Conservation (phyloP, 2,113 vertebrate species). For the Fulmarus glacialis region DNA sequence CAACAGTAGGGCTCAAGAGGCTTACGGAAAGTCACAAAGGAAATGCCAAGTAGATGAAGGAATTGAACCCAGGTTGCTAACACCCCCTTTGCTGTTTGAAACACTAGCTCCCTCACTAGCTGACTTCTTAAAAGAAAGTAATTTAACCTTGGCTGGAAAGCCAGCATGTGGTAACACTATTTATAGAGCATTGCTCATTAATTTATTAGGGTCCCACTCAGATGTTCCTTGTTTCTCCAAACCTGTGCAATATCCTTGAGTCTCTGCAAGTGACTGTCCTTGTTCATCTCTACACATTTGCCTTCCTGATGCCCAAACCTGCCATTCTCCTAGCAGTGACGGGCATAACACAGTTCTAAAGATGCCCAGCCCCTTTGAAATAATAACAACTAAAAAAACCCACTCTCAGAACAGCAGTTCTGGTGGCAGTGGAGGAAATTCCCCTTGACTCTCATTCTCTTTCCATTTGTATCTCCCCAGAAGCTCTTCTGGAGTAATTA, state of each 20-base stretch:
- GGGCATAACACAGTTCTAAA: neutral
- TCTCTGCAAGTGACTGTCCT: neutral
- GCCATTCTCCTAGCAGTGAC: neutral
- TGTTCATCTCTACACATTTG: neutral
- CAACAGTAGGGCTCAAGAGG: neutral
- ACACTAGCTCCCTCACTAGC: neutral
- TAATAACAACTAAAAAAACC: neutral
- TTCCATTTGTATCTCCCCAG: neutral
- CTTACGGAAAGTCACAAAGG: neutral
- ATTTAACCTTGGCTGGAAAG: constrained; percentile 1
- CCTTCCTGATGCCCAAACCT: neutral
- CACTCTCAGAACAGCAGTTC: neutral
- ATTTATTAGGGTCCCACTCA: neutral
- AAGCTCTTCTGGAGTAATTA: neutral
- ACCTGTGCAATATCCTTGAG: neutral
- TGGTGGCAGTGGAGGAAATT: neutral
- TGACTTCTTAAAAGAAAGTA: neutral
- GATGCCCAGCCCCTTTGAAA: neutral
- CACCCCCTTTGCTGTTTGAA: neutral
- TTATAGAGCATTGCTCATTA: neutral
- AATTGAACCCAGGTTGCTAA: neutral
- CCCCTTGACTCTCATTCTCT: neutral
- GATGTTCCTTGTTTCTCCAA: neutral
- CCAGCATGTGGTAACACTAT: neutral
- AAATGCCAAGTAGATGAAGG: neutral